phyloP scores from a whole-genome alignment of 2,888 invertebrate species.

The Lymantria monacha region DNA sequence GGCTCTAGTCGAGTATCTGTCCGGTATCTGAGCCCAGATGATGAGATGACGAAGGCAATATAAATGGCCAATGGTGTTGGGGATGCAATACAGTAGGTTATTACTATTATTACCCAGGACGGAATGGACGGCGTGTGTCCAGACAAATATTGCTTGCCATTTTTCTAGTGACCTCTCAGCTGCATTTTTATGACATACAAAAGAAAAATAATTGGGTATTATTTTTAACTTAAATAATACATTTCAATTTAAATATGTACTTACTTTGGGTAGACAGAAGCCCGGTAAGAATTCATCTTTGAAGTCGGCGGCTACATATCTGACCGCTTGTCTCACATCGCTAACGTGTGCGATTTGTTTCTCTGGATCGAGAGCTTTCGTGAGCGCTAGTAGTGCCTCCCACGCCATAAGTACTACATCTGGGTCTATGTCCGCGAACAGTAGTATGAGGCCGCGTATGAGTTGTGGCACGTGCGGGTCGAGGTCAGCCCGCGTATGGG shows the following conservation, averaged over 20 bases:
- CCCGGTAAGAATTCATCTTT: slow-evolving; percentile 93
- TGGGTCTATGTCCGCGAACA: slow-evolving; percentile 91
- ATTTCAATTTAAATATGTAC: background rate
- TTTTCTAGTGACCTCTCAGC: too few species aligned
- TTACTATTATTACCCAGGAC: too few species aligned
- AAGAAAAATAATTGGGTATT: too few species aligned
- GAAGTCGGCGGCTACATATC: slow-evolving; percentile 93
- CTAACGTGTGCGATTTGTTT: slow-evolving; percentile 93
- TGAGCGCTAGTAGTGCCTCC: slow-evolving; percentile 94
- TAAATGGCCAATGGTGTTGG: too few species aligned
- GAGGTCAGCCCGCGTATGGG: slow-evolving; percentile 94
- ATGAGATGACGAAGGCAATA: too few species aligned
- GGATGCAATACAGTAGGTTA: too few species aligned
- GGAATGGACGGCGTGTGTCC: too few species aligned
- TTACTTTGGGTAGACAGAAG: slow-evolving; percentile 94
- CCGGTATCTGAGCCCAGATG: too few species aligned
- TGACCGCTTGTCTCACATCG: slow-evolving; percentile 95
- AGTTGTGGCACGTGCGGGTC: slow-evolving; percentile 93
- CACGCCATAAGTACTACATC: slow-evolving; percentile 89
- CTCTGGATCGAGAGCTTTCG: slow-evolving; percentile 92
- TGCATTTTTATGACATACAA: too few species aligned
- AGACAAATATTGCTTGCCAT: too few species aligned
- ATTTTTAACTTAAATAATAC: too few species aligned
- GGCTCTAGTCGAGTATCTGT: too few species aligned
- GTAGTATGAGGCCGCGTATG: slow-evolving; percentile 91